Evolutionary conservation across 2,797 vertebrate species (phyloP), one percentile per base, ranked within the genome.

Genomic region (Columba guinea): DNA sequence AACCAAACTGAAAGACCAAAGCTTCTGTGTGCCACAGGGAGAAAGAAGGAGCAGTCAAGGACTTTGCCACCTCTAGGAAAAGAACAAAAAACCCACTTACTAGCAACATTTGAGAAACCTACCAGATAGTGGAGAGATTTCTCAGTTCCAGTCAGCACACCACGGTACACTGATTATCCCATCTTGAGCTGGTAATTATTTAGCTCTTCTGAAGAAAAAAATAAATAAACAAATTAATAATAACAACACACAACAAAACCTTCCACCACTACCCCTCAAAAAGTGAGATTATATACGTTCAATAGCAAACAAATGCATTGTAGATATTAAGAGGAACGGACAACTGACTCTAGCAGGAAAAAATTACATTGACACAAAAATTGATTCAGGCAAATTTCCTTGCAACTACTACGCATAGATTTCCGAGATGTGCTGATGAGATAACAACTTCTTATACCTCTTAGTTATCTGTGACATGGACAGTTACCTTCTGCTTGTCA

Each of bases 221-320:
- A 51, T 2, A 21, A 67, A 30, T 2, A 23, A 11, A 6, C 35
- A 48, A 65, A 3, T 44, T 46, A 46, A 46, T 46, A 46, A 46
- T 46, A 46, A 46, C 19, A 19, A 46, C 19, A 46, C 44, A 46
- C 44, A 46, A 46, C 18, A 46, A 46, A 46, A 46, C 19, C 19
- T 46, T 46, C 19, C 44, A 46, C 44, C 44, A 46, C 19, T 10
- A 46, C 44, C 44, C 44, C 44, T 46, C 44, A 46, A 51, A 68
- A 44, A 60, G 1, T 1, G 3, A 75, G 58, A 56, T 23, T 35
- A 28, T 30, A 13, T 14, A 15, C 0, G 1, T 67, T 55, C 18
- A 67, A 35, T 41, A 55, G 8, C 17, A 87, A 56, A 65, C 51
- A 30, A 4, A 56, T 3, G 2, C 16, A 21, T 46, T 75, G 16